Evolutionary conservation across 1,140 invertebrate species (phyloP), one percentile per base, ranked within the genome.

Genomic region (Aradophagus sp.): DNA sequence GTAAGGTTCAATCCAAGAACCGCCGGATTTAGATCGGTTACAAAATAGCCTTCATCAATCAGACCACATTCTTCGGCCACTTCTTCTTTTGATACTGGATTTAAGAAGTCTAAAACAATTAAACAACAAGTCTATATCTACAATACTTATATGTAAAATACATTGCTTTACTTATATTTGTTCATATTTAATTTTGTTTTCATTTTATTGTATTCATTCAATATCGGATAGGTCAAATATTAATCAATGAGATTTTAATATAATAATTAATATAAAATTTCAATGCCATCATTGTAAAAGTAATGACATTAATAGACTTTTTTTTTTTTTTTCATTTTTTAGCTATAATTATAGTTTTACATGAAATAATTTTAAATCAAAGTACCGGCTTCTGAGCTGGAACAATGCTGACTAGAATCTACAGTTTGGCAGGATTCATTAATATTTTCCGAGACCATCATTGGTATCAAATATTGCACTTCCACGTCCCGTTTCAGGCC

Each of bases 61-160:
- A 86, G 74, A 6, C 89, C 89, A 53, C 88, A 89, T 73, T 90
- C 89, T 63, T 88, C 86, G 1, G 88, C 87, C 0, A 89, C 84
- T 17, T 88, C 84, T 67, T 89, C 86, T 73, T 88, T 88, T 1
- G 88, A 85, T 6, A 89, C 85, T 41, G 88, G 86, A 73, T 88
- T 87, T 17, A 90, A 76, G 62, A 90, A 89, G 73, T 88, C 89
- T 89, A 75, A 29, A n/a, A n/a, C n/a, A n/a, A n/a, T n/a, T n/a
- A n/a, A n/a, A n/a, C n/a, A n/a, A n/a, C n/a, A n/a, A n/a, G n/a
- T n/a, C n/a, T n/a, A n/a, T n/a, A n/a, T n/a, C 15, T 77, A 81
- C 36, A 23, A 31, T 19, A 52, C 35, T 13, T 36, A 50, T 34
- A 19, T 48, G 34, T 1, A 34, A 47, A 1, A 13, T 6, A n/a